A percentile compares a stretch with the other conserved stretches of the same genome.
Evolutionary conservation across 2,888 invertebrate species (phyloP).

Genomic region (Piscicola geometra): DNA sequence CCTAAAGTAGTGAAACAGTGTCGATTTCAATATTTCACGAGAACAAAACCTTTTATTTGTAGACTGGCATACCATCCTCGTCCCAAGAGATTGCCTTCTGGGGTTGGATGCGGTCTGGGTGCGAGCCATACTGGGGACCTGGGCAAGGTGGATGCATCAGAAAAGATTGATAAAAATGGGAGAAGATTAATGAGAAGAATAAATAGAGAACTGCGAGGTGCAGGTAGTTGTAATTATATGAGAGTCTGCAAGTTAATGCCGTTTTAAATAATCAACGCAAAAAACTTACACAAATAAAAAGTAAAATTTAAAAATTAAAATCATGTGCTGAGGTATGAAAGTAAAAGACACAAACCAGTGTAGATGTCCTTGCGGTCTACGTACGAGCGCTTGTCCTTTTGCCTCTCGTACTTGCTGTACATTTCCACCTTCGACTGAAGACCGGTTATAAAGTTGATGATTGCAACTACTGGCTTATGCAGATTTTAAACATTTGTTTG

Average conservation of each 20-base stretch:
- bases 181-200: too few species aligned
- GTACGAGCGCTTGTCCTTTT: conserved; percentile 54
- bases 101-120: conserved; percentile 40
- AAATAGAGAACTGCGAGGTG: not conserved
- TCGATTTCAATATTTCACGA: too few species aligned
- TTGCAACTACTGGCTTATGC: not conserved
- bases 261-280: too few species aligned
- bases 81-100: conserved; percentile 37
- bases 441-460: not conserved
- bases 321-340: too few species aligned
- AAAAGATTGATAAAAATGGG: too few species aligned
- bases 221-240: not conserved
- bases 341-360: conserved; percentile 36
- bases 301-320: too few species aligned
- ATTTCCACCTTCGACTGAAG: conserved; percentile 50
- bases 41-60: conserved; percentile 31
- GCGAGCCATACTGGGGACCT: conserved; percentile 35
- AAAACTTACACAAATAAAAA: too few species aligned
- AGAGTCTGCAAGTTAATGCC: not conserved
- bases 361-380: conserved; percentile 50
- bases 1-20: too few species aligned
- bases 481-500: not conserved
- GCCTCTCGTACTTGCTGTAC: conserved; percentile 56
- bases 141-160: not conserved
- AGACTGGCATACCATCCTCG: conserved; percentile 42